Base-by-base conservation (phyloP, 1,140 invertebrate genomes). In the Oryctes rhinoceros region DNA sequence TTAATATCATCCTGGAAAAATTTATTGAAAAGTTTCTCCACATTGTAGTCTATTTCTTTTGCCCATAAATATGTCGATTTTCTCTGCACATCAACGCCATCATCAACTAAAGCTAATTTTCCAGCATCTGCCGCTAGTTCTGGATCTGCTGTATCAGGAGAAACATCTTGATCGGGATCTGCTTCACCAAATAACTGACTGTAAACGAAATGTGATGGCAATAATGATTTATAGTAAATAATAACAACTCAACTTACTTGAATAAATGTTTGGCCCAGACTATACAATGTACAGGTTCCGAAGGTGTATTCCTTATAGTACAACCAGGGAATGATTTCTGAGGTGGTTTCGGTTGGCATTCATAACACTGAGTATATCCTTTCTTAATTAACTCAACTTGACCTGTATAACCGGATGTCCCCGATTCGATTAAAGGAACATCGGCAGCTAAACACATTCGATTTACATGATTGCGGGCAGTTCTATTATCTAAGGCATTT, bases 181-280 rank as follows among this genome's bases (percentile, higher is more conserved):
- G 93, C 94, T 89, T 99, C 96, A 2, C 98, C 99, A 91, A 99
- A 99, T 4, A 99, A 90, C 89, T 99, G 99, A 90, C 95, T 97
- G 85, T 53, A 77, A n/a, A 37, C 44, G 78, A 49, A 2, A 78
- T 18, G 3, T 79, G 9, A 44, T 5, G 5, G 9, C 39, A 44
- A 44, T 44, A 71, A 71, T 67, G 7, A 44, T 59, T 18, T 18
- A 79, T 65, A 13, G 5, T 30, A 39, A 30, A 37, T 4, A 78
- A 67, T 44, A 78, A 49, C 18, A 47, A 44, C 1, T 44, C 5
- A 0, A 89, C 92, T 91, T 90, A 97, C 95, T 99, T 99, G 87
- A 99, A 99, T 15, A 99, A 91, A 91, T 99, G 97, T 88, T 99
- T 99, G 0, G 97, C 95, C 99, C 99, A 99, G 3, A 99, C 97